These are phyloP conservation scores for Drosophila kurseongensis DNA, from an alignment of 1,140 invertebrate species.

Conservation along the genomic window DNA sequence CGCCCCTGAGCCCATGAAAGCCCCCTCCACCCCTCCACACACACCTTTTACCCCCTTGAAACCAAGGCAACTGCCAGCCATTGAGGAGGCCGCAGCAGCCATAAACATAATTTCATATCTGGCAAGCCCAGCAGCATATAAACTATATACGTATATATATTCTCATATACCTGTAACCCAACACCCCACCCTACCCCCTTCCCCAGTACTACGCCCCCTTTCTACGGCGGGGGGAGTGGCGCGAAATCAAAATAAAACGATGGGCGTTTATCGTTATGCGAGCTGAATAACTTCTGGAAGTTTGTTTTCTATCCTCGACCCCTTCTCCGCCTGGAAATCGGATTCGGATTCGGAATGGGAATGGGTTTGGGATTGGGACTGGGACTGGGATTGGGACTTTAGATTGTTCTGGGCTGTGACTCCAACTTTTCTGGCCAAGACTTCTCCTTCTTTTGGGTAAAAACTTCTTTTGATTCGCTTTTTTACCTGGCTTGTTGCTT, in stretches of 20 bases:
- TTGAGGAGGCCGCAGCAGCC: slow-evolving; percentile 41
- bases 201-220: not conserved
- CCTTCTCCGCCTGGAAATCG: slow-evolving; percentile 1
- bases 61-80: slow-evolving; percentile 32
- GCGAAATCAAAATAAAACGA: slow-evolving; percentile 78
- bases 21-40: not conserved
- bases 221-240: slow-evolving; percentile 41
- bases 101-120: slow-evolving; percentile 81
- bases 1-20: not conserved
- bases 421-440: slow-evolving; percentile 4
- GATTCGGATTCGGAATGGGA: not conserved
- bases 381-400: not conserved
- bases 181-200: too few relatives aligned
- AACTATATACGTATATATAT: slow-evolving; percentile 47
- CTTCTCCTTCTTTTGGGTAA: not conserved
- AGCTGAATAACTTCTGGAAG: slow-evolving; percentile 82
- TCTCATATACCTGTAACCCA: slow-evolving; percentile 10
- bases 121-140: slow-evolving; percentile 70
- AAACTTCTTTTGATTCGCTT: not conserved
- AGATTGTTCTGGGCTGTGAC: slow-evolving; percentile 6
- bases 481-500: not conserved
- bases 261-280: slow-evolving; percentile 81
- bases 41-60: not conserved
- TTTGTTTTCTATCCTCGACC: slow-evolving; percentile 66
- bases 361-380: not conserved